These are phyloP conservation scores for Acromyrmex echinatior DNA, from an alignment of 1,140 invertebrate genomes.

Conservation along the genomic window DNA sequence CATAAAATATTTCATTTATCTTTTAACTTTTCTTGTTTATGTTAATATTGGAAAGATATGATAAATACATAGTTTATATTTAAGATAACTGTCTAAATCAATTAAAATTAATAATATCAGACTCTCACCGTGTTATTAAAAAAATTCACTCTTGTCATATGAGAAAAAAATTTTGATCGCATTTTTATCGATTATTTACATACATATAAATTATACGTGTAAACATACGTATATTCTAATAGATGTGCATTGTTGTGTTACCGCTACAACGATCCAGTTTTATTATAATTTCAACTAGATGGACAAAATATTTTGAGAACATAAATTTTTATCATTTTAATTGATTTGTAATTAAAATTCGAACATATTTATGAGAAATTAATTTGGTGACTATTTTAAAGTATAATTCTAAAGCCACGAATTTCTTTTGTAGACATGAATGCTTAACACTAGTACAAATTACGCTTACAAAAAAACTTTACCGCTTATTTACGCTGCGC, in stretches of 20 bases:
- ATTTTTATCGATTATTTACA: too few relatives aligned
- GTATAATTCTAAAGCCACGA: not conserved
- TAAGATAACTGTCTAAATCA: not conserved
- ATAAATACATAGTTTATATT: not conserved
- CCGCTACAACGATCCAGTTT: too few relatives aligned
- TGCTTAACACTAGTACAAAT: too few relatives aligned
- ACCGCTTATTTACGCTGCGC: slow-evolving; percentile 25
- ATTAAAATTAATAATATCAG: not conserved
- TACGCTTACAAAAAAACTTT: not conserved
- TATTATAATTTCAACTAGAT: too few relatives aligned
- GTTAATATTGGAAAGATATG: slow-evolving; percentile 32
- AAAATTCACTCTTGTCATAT: not conserved
- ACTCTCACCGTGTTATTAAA: not conserved
- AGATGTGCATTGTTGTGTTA: too few relatives aligned
- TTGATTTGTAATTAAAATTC: not conserved
- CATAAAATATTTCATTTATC: not conserved
- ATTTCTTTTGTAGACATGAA: not conserved
- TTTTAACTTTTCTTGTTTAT: not conserved
- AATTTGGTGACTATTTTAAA: too few relatives aligned
- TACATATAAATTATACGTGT: too few relatives aligned
- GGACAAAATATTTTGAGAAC: too few relatives aligned
- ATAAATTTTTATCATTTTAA: too few relatives aligned
- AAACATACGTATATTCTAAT: too few relatives aligned
- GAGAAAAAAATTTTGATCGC: too few relatives aligned
- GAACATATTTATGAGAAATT: too few relatives aligned